phyloP scores from a whole-genome alignment of 2,113 vertebrate species.

The Porphyrio hochstetteri region DNA sequence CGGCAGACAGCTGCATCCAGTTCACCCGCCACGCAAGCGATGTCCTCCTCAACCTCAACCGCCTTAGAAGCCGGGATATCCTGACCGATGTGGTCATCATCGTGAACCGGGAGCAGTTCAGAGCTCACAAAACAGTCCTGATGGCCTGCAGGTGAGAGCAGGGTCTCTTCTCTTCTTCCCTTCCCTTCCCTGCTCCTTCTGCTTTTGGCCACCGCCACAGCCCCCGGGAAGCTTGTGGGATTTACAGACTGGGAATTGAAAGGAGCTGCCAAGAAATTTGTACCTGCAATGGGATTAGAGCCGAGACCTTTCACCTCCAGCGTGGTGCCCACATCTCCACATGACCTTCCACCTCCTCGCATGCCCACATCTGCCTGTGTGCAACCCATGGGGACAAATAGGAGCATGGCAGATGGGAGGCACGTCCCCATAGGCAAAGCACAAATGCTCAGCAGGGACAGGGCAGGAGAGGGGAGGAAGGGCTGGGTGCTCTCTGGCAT shows the following conservation, averaged over 20 bases:
- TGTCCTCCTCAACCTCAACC: slow-evolving; percentile 96
- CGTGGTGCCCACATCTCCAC: background rate
- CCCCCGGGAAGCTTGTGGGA: rapidly evolving
- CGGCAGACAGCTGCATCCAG: slow-evolving; percentile 97
- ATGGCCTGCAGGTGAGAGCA: slow-evolving; percentile 95
- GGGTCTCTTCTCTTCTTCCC: background rate
- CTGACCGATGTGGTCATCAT: slow-evolving; percentile 95
- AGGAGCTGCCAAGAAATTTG: background rate
- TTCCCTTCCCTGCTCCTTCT: background rate
- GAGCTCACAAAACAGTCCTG: slow-evolving; percentile 96
- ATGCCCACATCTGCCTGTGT: background rate
- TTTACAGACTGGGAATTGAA: background rate
- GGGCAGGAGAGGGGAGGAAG: background rate
- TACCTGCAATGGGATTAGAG: background rate
- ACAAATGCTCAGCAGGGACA: background rate
- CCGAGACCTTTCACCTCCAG: background rate
- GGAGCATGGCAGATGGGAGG: background rate
- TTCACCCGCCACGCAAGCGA: slow-evolving; percentile 97
- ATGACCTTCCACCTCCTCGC: background rate
- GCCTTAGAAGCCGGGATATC: slow-evolving; percentile 92
- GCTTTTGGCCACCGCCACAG: background rate
- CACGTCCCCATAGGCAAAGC: background rate
- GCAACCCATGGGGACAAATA: background rate
- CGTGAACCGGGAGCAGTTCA: slow-evolving; percentile 94
- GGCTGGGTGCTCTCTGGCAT: background rate